phyloP scores from a whole-genome alignment of 2,797 vertebrate genomes.

The Syngnathus acus region DNA sequence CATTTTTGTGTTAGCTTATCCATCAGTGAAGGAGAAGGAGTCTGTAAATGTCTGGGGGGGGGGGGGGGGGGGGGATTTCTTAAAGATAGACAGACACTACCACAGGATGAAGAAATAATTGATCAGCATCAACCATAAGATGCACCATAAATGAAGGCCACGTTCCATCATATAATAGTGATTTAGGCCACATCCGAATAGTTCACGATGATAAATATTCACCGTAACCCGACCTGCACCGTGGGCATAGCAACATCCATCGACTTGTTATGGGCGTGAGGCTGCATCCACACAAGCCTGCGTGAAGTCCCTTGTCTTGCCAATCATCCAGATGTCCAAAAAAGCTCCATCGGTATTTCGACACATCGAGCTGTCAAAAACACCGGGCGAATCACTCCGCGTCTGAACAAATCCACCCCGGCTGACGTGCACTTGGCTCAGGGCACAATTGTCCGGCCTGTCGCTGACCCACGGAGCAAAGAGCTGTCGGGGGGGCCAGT shows the following conservation, averaged over 20 bases:
- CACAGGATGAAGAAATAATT: not conserved
- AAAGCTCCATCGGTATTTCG: conserved; percentile 26
- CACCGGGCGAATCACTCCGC: conserved; percentile 57
- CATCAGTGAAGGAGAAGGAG: not conserved
- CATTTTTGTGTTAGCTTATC: not conserved
- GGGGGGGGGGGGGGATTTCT: not conserved
- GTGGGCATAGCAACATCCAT: conserved; percentile 54
- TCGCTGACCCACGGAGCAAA: conserved; percentile 28
- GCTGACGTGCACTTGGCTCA: conserved; percentile 38
- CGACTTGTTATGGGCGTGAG: conserved; percentile 65
- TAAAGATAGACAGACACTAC: not conserved
- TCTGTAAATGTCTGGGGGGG: not conserved
- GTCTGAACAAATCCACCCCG: conserved; percentile 66
- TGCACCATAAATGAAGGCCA: conserved; percentile 1
- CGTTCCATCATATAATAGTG: not conserved
- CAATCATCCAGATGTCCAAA: conserved; percentile 32
- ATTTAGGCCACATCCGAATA: conserved; percentile 3
- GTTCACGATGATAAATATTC: conserved; percentile 16
- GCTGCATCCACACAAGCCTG: conserved; percentile 40
- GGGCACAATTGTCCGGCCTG: conserved; percentile 22
- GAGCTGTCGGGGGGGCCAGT: conserved; percentile 14
- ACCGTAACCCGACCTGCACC: conserved; percentile 56
- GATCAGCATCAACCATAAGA: not conserved
- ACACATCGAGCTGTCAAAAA: conserved; percentile 71
- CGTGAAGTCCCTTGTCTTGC: conserved; percentile 3